Evolutionary conservation across 2,113 vertebrate species (phyloP), one percentile per base, ranked within the genome.

Genomic region (Scomber scombrus): DNA sequence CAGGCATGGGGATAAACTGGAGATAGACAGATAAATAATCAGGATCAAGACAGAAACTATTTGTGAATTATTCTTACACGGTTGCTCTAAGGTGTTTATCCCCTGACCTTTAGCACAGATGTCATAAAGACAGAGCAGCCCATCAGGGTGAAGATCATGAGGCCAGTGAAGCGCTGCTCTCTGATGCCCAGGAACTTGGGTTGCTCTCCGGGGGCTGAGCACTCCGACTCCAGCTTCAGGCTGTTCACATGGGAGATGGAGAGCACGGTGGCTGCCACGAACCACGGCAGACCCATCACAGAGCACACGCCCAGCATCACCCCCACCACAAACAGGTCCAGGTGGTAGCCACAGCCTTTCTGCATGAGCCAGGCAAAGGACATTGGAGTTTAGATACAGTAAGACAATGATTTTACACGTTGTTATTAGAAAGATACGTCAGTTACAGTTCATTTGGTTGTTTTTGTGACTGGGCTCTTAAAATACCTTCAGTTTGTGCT

Each of bases 121-220:
- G 98, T 99, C 97, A 99, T 96, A 91, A 99, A 99, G 71, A 99
- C 98, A 3, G 98, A 99, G 73, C 96, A 98, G 57, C 98, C 98
- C 98, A 99, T 99, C 57, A 99, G 96, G 29, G 98, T 77, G 92
- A 99, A 99, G 95, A 99, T 99, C 98, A 99, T 98, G 73, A 99
- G 96, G 31, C 98, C 98, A 0, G 98, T 99, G 92, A 99, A 98
- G 78, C 98, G 96, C 90, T 99, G 98, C 90, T 99, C 98, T 3
- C 97, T 92, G 88, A 99, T 99, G 84, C 98, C 98, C 86, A 99
- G 95, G 91, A 99, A 99, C 88, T 98, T 99, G 40, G 98, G 98
- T 92, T 99, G 98, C 87, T 99, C 98, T 66, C 98, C 98, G 14
- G 98, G 98, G 54, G 98, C 98, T 0, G 98, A 99, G 85, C 98